Base-by-base conservation (phyloP, 2,888 invertebrate species). In the Trachelus tabidus region DNA sequence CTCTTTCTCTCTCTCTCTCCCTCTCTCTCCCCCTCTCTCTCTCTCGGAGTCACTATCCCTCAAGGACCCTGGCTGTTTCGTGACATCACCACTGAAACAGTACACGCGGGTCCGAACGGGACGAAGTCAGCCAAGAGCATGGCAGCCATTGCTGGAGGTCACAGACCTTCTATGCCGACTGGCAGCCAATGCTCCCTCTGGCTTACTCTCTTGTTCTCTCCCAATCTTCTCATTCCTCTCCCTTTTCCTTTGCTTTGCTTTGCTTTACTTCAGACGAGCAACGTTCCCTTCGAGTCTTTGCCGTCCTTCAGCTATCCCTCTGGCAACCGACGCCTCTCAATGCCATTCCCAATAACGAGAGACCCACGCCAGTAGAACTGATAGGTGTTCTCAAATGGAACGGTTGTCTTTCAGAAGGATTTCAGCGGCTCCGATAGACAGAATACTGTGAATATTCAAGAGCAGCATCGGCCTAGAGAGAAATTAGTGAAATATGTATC, bases 81-180 rank as follows among this genome's bases (percentile, higher is more conserved):
- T 87, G 88, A 87, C 89, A 87, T 88, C 87, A 86, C 82, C 84
- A 83, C 79, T 82, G 85, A 79, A 88, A 85, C 85, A 85, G 85
- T 86, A 86, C 86, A 87, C 83, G 83, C 80, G 82, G 81, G 81
- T 80, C 56, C 71, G 81, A 82, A 79, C 78, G 76, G 76, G 74
- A 69, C 77, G 75, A 30, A 35, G 31, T 31, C 40, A 56, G 40
- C 31, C 76, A 74, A 83, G 81, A 80, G 81, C 81, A 82, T 79
- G 81, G 84, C 85, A 86, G 86, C 86, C 89, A 88, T 87, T 85
- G 89, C 86, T 23, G 86, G 89, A 87, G 89, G 90, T 90, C 89
- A 90, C 88, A 88, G 90, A 91, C 91, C 91, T 90, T 89, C 88
- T 87, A 86, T 86, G 88, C 88, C 88, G 87, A 85, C 88, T 85